Base-by-base conservation (phyloP, 92 coral and sea anemone genomes). In the Pocillopora meandrina region DNA sequence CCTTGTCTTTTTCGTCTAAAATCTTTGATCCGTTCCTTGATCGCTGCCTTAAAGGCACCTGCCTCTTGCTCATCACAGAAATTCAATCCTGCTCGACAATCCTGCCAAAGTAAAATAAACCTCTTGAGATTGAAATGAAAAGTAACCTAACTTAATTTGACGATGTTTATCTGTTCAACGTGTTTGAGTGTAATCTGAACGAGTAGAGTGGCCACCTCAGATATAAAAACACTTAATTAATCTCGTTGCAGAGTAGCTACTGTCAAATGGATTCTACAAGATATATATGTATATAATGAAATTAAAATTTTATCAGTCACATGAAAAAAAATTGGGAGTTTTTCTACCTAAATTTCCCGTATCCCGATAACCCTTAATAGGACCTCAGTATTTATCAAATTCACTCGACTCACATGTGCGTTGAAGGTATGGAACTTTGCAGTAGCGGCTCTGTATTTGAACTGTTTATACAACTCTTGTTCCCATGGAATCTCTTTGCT, bases 381-480 rank as follows among this genome's bases (percentile, higher is more conserved):
- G 20, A 20, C 0, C 49, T 33, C 11, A 9, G 49, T 12, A 21
- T 35, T 18, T 2, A n/a, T 6, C 18, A 1, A 9, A 52, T 4
- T 23, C 52, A 70, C 26, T 18, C 2, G 19, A 89, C 98, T 93
- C 69, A 95, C 98, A 76, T 95, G 93, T 13, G 98, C 98, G 66
- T 93, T 93, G 75, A 95, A 95, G 9, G 98, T 95, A 74, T 95
- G 95, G 76, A 95, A 95, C 1, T 86, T 89, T 19, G 79, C 57
- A 20, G 95, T 92, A 0, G 90, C 98, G 35, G 97, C 95, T 79
- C 96, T 84, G 87, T 96, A 96, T 84, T 96, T 96, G 66, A 96
- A 96, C 86, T 96, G 98, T 84, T 95, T 92, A 74, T 96, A 96
- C 59, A 96, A 78, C 60, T 96, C 98, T 85, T 96, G 98, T 64